These are phyloP conservation scores for Caerostris darwini DNA, from an alignment of 1,140 invertebrate species.

Conservation along the genomic window DNA sequence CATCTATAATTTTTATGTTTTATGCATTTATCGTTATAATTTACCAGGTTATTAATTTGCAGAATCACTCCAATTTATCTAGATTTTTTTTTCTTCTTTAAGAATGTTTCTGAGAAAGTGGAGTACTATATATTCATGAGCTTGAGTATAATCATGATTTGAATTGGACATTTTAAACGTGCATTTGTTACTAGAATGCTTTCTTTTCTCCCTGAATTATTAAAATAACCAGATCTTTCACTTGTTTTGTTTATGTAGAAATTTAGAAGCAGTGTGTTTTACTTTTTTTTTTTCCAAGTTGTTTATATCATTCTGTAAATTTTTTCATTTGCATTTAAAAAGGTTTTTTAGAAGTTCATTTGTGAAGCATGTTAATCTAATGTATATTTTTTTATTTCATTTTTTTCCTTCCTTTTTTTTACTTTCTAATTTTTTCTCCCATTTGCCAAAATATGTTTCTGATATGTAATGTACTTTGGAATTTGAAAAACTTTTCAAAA, in stretches of 20 bases:
- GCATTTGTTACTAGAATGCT: slow-evolving; percentile 28
- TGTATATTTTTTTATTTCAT: slow-evolving; percentile 70
- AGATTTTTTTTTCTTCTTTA: slow-evolving; percentile 31
- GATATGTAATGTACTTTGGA: slow-evolving; percentile 36
- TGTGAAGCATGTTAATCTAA: slow-evolving; percentile 49
- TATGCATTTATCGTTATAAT: slow-evolving; percentile 33
- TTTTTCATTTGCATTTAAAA: slow-evolving; percentile 70
- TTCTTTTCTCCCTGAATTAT: slow-evolving; percentile 12
- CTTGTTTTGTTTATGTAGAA: slow-evolving; percentile 38
- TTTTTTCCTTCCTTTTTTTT: slow-evolving; percentile 10
- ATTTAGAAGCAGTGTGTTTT: slow-evolving; percentile 3
- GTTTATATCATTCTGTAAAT: slow-evolving; percentile 74
- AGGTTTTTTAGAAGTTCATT: slow-evolving; percentile 13
- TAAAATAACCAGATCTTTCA: slow-evolving; percentile 4
- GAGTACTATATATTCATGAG: slow-evolving; percentile 68
- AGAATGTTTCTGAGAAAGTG: slow-evolving; percentile 4
- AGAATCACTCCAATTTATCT: slow-evolving; percentile 37
- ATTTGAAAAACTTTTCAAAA: slow-evolving; percentile 31
- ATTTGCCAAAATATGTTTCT: slow-evolving; percentile 26
- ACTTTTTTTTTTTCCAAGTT: slow-evolving; percentile 30
- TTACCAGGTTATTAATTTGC: slow-evolving; percentile 19
- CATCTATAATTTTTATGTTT: not conserved
- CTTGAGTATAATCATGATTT: slow-evolving; percentile 72
- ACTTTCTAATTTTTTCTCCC: not conserved
- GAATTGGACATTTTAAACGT: slow-evolving; percentile 31